Base-by-base conservation (phyloP, 2,888 invertebrate genomes). In the Spodoptera picta region DNA sequence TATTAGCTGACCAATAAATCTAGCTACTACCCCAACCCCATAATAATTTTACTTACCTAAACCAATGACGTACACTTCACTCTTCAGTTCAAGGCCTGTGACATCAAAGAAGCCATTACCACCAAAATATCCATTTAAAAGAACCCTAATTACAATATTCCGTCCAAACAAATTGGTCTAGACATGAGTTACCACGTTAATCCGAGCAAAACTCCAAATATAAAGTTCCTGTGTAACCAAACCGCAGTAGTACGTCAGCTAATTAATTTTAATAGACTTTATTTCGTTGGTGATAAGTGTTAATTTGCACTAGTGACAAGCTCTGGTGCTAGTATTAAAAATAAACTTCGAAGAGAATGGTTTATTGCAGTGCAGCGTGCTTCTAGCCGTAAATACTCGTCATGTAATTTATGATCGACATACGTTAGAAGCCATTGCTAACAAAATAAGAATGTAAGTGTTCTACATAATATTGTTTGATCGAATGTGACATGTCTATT, bases 121-220 rank as follows among this genome's bases (percentile, higher is more conserved):
- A 9, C 36, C 7, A 36, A 27, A 10, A 10, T 23, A 50, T 24
- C 7, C 14, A 52, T 64, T 54, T 43, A 72, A 57, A 65, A 64
- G 43, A 47, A 46, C n/a, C 11, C 1, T 36, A 71, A 51, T 63
- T 44, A 67, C 43, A 54, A 50, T 68, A 54, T 63, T 31, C 63
- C 46, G 50, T 64, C 43, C 12, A 12, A 42, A 73, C 58, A 54
- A 69, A 65, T 68, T 43, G 54, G 56, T 67, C 50, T 67, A 68
- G 69, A 51, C 69, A 67, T 23, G 4, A 47, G 36, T 54, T 50
- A 43, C 14, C 36, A 46, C 27, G 42, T 4, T 57, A 68, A 68
- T 60, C 50, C 50, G 24, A 36, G 50, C 50, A 57, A 61, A 12
- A 47, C 14, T 6, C 54, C 68, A 73, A 73, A 68, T 48, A 58